phyloP scores from a whole-genome alignment of 2,888 invertebrate genomes.

The Aphidius colemani region DNA sequence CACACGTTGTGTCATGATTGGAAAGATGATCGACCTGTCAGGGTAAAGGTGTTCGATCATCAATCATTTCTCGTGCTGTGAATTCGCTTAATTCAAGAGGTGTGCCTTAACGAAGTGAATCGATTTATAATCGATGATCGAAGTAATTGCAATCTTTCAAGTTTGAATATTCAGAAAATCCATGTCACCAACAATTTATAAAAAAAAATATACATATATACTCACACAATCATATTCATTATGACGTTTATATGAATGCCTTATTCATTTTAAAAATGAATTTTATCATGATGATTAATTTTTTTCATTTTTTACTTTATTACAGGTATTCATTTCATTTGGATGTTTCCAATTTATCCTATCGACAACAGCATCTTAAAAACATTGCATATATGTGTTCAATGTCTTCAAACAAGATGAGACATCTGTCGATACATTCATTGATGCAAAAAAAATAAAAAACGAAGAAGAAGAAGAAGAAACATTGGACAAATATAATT shows the following conservation, averaged over 20 bases:
- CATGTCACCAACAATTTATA: too few relatives aligned
- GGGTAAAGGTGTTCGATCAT: constrained; percentile 30
- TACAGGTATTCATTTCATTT: neutral
- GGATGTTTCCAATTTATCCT: constrained; percentile 37
- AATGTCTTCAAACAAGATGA: constrained; percentile 29
- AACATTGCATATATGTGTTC: constrained; percentile 11
- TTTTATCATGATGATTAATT: too few relatives aligned
- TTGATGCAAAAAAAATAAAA: neutral
- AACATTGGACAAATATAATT: constrained; percentile 18
- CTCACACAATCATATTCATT: constrained; percentile 12
- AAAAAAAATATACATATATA: neutral
- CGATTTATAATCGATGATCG: constrained; percentile 41
- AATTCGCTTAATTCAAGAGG: constrained; percentile 32
- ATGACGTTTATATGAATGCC: neutral
- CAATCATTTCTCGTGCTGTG: constrained; percentile 33
- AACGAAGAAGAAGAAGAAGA: neutral
- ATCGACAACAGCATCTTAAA: constrained; percentile 39
- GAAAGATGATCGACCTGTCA: constrained; percentile 24
- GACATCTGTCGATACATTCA: constrained; percentile 30
- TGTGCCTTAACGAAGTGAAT: constrained; percentile 41
- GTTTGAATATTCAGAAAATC: too few relatives aligned
- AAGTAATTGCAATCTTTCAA: constrained; percentile 26
- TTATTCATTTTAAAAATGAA: neutral
- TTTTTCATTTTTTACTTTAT: neutral
- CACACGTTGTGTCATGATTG: constrained; percentile 22